Evolutionary conservation across 1,140 invertebrate species (phyloP), one percentile per base, ranked within the genome.

Genomic region (Halesus radiatus): DNA sequence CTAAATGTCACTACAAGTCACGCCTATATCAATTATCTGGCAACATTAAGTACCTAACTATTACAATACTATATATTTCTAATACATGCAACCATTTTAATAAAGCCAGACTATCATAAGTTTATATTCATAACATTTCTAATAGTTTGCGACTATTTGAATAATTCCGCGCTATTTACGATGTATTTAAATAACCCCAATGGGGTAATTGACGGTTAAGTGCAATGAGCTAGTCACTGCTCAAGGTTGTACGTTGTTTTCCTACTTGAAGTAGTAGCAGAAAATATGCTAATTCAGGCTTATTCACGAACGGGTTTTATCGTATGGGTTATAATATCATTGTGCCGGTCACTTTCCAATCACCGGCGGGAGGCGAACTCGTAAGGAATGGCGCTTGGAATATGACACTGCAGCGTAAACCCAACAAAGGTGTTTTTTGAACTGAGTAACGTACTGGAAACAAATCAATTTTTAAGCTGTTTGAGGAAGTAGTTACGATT

Each of bases 231-330:
- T 78, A 64, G 37, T 78, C 77, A 70, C 56, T 45, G 29, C 68
- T 23, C 77, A 82, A 79, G 80, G 77, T 82, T 79, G 77, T 72
- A 20, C 32, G 72, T 76, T 68, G 76, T 78, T 78, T 78, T 78
- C 62, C 76, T 70, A 29, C 76, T 29, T 54, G 7, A 23, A 50
- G 58, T 64, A 50, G 58, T 64, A 64, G 56, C 58, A 45, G 20
- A 76, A 60, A 75, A 32, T 76, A 78, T 78, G 76, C 64, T 68
- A 78, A 78, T 78, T 66, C 50, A 16, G 18, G 62, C 76, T 54
- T 78, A 76, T 76, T 60, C 74, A 76, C 76, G 62, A 50, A 78
- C 76, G 62, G 23, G 32, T 75, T 78, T 62, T 52, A 78, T 78
- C 50, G 62, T 78, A 7, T 78, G 13, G n/a, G 26, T 78, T 77